Conservation (phyloP, 2,113 vertebrate genomes). For the Synodontis membranacea region DNA sequence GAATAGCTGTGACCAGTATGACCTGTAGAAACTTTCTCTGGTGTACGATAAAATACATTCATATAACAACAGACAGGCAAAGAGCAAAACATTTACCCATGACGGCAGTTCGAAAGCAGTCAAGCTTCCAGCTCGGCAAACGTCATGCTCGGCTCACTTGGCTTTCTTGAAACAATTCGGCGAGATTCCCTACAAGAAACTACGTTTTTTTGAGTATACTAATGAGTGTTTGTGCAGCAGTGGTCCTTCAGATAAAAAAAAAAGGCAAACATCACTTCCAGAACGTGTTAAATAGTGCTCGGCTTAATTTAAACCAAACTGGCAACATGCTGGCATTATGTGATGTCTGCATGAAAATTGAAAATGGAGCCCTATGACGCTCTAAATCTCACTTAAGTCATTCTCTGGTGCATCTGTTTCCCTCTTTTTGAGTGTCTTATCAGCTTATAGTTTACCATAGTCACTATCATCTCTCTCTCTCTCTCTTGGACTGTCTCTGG, state of each 20-base stretch:
- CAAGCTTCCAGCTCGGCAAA: too few relatives aligned
- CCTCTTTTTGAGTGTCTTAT: background rate
- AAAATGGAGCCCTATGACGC: background rate
- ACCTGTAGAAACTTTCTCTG: background rate
- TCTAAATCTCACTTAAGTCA: background rate
- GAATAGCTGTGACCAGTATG: background rate
- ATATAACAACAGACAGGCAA: background rate
- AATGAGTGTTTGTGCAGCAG: background rate
- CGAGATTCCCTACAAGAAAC: background rate
- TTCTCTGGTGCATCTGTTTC: background rate
- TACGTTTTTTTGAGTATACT: background rate
- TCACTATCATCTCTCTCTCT: background rate
- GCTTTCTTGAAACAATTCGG: background rate
- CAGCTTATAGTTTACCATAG: background rate
- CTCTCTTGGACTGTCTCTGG: constrained; percentile 6
- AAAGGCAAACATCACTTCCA: background rate
- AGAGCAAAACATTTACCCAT: background rate
- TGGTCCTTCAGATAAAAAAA: background rate
- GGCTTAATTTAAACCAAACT: background rate
- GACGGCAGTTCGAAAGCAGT: background rate
- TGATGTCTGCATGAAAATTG: background rate
- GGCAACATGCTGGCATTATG: background rate
- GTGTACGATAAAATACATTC: background rate
- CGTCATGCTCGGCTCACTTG: background rate
- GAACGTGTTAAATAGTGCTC: background rate